Evolutionary conservation across 2,888 invertebrate species (phyloP).

Genomic region (Fabriciana adippe): DNA sequence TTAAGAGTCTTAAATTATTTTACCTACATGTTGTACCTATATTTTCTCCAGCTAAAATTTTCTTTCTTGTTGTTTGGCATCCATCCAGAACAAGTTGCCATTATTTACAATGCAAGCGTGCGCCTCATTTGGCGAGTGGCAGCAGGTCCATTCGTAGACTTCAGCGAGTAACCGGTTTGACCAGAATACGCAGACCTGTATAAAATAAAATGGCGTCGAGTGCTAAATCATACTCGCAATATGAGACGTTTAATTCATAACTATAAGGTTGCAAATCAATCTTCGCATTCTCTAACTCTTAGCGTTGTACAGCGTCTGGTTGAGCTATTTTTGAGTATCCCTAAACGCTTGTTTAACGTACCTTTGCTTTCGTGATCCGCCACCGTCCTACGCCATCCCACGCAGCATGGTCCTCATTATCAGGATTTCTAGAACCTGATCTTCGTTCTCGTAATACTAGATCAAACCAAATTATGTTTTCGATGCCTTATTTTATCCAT

Average conservation of each 20-base stretch:
- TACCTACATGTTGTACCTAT: neutral
- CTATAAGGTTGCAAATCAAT: slow-evolving; percentile 52
- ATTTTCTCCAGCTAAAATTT: slow-evolving; percentile 39
- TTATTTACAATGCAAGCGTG: slow-evolving; percentile 67
- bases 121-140: slow-evolving; percentile 72
- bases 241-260: slow-evolving; percentile 50
- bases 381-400: slow-evolving; percentile 40
- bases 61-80: slow-evolving; percentile 47
- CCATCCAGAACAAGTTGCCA: slow-evolving; percentile 52
- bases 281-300: slow-evolving; percentile 43
- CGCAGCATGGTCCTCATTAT: slow-evolving; percentile 17
- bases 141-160: slow-evolving; percentile 76
- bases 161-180: slow-evolving; percentile 74
- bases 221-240: slow-evolving; percentile 48
- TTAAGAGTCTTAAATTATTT: neutral
- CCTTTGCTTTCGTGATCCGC: slow-evolving; percentile 40
- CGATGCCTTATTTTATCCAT: too few species aligned
- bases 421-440: slow-evolving; percentile 21
- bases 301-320: slow-evolving; percentile 52
- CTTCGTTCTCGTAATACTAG: neutral
- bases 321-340: slow-evolving; percentile 63
- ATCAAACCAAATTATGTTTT: neutral
- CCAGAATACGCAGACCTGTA: slow-evolving; percentile 71
- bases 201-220: slow-evolving; percentile 64
- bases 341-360: slow-evolving; percentile 50